Base-by-base conservation (phyloP, 2,797 vertebrate species). In the Lutra lutra region DNA sequence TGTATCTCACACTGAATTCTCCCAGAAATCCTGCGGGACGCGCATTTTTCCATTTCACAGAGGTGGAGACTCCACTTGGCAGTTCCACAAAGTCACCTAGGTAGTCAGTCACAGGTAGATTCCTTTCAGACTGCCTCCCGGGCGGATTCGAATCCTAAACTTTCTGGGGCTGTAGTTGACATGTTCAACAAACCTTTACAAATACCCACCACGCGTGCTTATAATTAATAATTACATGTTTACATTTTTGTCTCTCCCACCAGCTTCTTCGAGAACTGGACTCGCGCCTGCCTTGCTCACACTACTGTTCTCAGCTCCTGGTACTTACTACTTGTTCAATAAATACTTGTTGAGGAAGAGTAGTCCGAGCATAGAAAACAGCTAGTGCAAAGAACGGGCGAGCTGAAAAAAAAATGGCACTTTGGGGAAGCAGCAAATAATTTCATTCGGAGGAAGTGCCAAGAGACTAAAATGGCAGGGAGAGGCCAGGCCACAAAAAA, bases 381-480 rank as follows among this genome's bases (percentile, higher is more conserved):
- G 72, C 95, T 92, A 82, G 72, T 62, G 64, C 51, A 43, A 94
- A 98, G 86, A 51, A 94, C 64, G 43, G 68, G 54, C 8, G 85
- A 85, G 43, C 91, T 88, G 72, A 43, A 89, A 73, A 89, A 88
- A 66, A 32, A 58, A 60, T 2, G 79, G 62, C 58, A 72, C 75
- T 88, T 94, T 86, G 72, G 82, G 66, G 80, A 94, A 94, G 86
- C 75, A 86, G 66, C 62, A 77, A 89, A 72, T 86, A 75, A 95
- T 95, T 94, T 78, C 66, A 66, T 21, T 70, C 51, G 14, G 91
- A 95, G 86, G 64, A 93, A 93, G 62, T 94, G 60, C 97, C 96
- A 66, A 75, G 70, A 90, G 80, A 66, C 60, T 79, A 75, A 96
- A 91, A 94, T 23, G 77, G 91, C 89, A 82, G 89, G 86, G 86